These are phyloP conservation scores for Ophraella communa DNA, from an alignment of 2,888 invertebrate genomes.

Conservation along the genomic window DNA sequence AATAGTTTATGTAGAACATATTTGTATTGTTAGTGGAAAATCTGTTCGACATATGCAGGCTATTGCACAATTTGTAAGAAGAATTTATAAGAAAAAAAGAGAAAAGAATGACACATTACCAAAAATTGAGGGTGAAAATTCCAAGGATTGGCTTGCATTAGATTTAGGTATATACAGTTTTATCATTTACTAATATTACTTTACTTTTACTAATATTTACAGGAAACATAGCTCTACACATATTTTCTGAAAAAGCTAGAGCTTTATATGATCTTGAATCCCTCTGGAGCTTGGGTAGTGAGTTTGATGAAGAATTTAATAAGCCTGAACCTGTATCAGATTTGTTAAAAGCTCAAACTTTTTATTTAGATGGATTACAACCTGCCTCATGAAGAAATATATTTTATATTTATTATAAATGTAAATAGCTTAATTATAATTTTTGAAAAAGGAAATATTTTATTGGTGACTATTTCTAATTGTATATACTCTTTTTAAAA, in stretches of 20 bases:
- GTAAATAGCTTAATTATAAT: slow-evolving; percentile 7
- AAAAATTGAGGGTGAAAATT: slow-evolving; percentile 77
- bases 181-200: not conserved
- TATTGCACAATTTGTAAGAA: slow-evolving; percentile 76
- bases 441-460: too few species aligned
- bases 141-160: slow-evolving; percentile 85
- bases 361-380: slow-evolving; percentile 69
- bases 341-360: slow-evolving; percentile 72
- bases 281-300: slow-evolving; percentile 86
- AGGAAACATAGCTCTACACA: slow-evolving; percentile 92
- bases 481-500: too few species aligned
- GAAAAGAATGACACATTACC: slow-evolving; percentile 70
- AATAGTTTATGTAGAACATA: slow-evolving; percentile 81
- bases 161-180: slow-evolving; percentile 83
- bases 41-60: slow-evolving; percentile 78
- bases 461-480: too few species aligned
- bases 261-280: slow-evolving; percentile 85
- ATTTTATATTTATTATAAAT: not conserved
- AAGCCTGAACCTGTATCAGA: slow-evolving; percentile 68
- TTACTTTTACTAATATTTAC: slow-evolving; percentile 48
- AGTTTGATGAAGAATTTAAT: slow-evolving; percentile 76
- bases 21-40: slow-evolving; percentile 80
- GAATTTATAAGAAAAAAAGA: slow-evolving; percentile 77
- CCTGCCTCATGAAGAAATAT: slow-evolving; percentile 58
- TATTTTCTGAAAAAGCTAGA: slow-evolving; percentile 77